These are phyloP conservation scores for Microctenopoma stevenorrisi DNA, from an alignment of 2,797 vertebrate genomes.

Conservation along the genomic window DNA sequence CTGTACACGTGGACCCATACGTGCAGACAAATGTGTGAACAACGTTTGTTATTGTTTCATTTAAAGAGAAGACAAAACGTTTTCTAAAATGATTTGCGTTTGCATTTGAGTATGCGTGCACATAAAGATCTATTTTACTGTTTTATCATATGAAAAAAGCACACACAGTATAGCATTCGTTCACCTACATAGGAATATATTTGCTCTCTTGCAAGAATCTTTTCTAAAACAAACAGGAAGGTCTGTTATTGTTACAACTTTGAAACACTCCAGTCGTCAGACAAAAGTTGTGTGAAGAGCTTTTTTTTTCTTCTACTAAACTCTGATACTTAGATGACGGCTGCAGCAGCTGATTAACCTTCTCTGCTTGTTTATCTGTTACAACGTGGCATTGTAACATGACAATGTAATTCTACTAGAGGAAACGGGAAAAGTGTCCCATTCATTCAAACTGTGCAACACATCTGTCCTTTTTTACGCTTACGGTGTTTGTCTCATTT, in stretches of 20 bases:
- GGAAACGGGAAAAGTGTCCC: constrained; percentile 51
- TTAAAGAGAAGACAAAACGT: background rate
- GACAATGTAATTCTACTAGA: constrained; percentile 70
- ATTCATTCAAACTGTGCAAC: constrained; percentile 49
- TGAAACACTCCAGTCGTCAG: background rate
- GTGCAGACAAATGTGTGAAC: background rate
- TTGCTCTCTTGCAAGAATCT: background rate
- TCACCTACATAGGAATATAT: background rate
- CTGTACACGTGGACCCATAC: no score
- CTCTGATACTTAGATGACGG: background rate
- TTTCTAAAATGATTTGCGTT: background rate
- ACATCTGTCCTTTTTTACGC: constrained; percentile 30
- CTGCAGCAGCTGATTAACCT: background rate
- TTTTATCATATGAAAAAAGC: background rate
- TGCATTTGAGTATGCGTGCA: background rate
- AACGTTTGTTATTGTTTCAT: background rate
- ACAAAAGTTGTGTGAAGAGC: background rate
- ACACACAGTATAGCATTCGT: background rate
- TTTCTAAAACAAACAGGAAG: background rate
- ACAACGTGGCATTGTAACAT: constrained; percentile 28
- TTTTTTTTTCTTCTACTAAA: constrained; percentile 1
- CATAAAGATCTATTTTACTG: background rate
- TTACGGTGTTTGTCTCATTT: constrained; percentile 27
- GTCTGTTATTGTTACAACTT: background rate
- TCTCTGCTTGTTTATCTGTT: background rate